Percentiles rank a stretch among this genome's conserved stretches.
Conservation (phyloP, 1,140 invertebrate genomes). For the Drosophila sulfurigaster region DNA sequence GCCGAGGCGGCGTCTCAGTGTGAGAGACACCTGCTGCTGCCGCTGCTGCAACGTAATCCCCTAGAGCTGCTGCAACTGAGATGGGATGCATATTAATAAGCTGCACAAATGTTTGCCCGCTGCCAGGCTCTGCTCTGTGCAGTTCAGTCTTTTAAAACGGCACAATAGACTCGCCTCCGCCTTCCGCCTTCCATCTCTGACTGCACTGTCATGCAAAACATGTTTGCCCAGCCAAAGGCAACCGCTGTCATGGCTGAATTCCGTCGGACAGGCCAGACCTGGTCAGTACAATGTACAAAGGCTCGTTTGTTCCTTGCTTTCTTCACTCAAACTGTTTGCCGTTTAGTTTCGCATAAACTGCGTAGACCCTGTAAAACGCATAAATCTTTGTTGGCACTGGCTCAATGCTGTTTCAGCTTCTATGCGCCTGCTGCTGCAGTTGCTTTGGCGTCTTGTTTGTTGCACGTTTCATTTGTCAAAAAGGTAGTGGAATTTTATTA, state of each 20-base stretch:
- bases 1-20: background rate
- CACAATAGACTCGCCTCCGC: constrained; percentile 56
- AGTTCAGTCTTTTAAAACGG: constrained; percentile 74
- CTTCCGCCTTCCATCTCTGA: background rate
- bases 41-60: constrained; percentile 59
- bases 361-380: constrained; percentile 68
- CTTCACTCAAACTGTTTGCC: constrained; percentile 74
- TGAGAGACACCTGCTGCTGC: constrained; percentile 45
- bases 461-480: constrained; percentile 80
- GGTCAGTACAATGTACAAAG: background rate
- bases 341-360: constrained; percentile 74
- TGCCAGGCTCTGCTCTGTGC: constrained; percentile 55
- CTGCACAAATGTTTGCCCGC: constrained; percentile 74
- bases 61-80: constrained; percentile 7
- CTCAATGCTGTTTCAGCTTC: constrained; percentile 27
- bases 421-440: constrained; percentile 32
- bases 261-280: constrained; percentile 22
- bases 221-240: constrained; percentile 33
- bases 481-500: constrained; percentile 69
- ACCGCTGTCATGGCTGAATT: constrained; percentile 16
- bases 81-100: constrained; percentile 74
- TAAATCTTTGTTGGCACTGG: constrained; percentile 77
- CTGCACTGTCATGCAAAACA: constrained; percentile 40
- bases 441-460: constrained; percentile 69
- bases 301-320: constrained; percentile 42